phyloP scores from a whole-genome alignment of 2,888 invertebrate genomes.

The Aphodius sticticus region DNA sequence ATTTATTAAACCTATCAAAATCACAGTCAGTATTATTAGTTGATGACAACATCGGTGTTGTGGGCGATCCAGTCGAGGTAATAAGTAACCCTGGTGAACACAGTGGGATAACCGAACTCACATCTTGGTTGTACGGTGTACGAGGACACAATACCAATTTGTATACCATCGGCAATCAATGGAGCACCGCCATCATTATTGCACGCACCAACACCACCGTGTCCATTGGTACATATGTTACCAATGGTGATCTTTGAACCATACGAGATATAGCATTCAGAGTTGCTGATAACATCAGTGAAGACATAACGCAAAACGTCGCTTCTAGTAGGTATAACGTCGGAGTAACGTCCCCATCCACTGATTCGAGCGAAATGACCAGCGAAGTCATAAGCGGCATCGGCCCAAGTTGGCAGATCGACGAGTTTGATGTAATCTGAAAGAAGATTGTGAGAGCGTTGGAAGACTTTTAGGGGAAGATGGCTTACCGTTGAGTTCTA shows the following conservation, averaged over 20 bases:
- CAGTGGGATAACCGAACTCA: slow-evolving; percentile 56
- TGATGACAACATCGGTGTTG: slow-evolving; percentile 37
- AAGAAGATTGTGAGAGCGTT: not conserved
- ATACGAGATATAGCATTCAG: slow-evolving; percentile 9
- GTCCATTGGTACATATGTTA: slow-evolving; percentile 62
- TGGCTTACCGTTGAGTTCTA: slow-evolving; percentile 23
- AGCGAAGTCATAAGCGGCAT: slow-evolving; percentile 52
- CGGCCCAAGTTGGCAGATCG: slow-evolving; percentile 35
- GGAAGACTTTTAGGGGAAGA: not conserved
- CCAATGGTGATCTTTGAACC: slow-evolving; percentile 37
- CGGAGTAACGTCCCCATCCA: slow-evolving; percentile 57
- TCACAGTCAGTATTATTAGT: not conserved
- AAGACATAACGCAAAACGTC: slow-evolving; percentile 24
- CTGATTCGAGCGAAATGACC: slow-evolving; percentile 58
- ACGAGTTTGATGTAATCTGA: slow-evolving; percentile 30
- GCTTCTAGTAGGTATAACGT: slow-evolving; percentile 6
- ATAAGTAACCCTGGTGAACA: slow-evolving; percentile 55
- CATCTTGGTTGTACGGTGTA: slow-evolving; percentile 55
- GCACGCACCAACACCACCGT: slow-evolving; percentile 60
- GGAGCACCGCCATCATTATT: slow-evolving; percentile 61
- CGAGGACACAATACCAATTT: slow-evolving; percentile 52
- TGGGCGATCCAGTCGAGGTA: slow-evolving; percentile 54
- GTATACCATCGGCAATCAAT: slow-evolving; percentile 30
- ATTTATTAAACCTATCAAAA: not conserved
- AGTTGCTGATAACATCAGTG: slow-evolving; percentile 16